Evolutionary conservation across 2,113 vertebrate genomes (phyloP).

Genomic region (Cephalophus harveyi): DNA sequence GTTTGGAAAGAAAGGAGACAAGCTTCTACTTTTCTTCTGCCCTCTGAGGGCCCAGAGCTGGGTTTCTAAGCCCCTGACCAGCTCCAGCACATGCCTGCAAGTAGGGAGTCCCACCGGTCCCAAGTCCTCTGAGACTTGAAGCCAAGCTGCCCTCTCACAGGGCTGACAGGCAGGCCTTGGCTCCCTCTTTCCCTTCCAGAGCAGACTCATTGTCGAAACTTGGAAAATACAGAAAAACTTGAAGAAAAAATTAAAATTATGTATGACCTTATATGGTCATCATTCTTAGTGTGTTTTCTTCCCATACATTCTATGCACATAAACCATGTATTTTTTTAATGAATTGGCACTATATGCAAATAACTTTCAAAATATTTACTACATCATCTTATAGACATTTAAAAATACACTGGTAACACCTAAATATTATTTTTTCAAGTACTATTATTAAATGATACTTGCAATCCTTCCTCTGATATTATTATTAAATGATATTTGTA

Average conservation of each 20-base stretch:
- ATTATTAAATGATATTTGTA: not conserved
- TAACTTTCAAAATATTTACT: not conserved
- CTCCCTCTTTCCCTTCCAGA: not conserved
- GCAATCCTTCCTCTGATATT: not conserved
- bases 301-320: not conserved
- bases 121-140: not conserved
- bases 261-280: not conserved
- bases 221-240: not conserved
- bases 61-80: not conserved
- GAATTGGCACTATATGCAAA: not conserved
- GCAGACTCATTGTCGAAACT: not conserved
- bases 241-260: not conserved
- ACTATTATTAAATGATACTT: not conserved
- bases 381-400: not conserved
- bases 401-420: not conserved
- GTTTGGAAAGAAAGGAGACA: not conserved
- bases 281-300: not conserved
- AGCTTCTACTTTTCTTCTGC: not conserved
- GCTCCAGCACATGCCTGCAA: not conserved
- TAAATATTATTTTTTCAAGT: not conserved
- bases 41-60: accelerated
- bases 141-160: not conserved
- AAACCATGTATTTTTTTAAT: not conserved
- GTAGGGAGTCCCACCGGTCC: not conserved
- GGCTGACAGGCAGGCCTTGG: not conserved